These are phyloP conservation scores for Strix uralensis DNA, from an alignment of 2,113 vertebrate genomes.

Conservation along the genomic window DNA sequence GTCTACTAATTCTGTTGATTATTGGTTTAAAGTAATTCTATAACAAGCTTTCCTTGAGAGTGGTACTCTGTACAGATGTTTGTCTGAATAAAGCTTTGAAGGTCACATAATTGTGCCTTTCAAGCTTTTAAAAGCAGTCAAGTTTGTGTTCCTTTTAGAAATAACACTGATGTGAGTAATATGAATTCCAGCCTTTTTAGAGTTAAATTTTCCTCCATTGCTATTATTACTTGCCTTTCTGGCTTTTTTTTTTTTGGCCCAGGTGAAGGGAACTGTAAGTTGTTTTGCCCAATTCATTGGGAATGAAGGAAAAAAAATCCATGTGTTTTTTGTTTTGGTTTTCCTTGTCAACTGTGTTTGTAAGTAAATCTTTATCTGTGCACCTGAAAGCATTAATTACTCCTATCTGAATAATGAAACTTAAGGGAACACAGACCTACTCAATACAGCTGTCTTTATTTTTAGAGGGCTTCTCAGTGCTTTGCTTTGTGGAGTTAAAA, in stretches of 20 bases:
- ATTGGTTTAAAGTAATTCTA: constrained; percentile 57
- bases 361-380: neutral
- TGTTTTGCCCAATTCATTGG: neutral
- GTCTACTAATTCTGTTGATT: constrained; percentile 23
- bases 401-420: neutral
- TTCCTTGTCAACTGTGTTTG: neutral
- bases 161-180: neutral
- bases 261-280: neutral
- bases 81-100: constrained; percentile 7
- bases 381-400: neutral
- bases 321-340: neutral
- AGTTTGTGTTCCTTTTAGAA: neutral
- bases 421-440: neutral
- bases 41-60: constrained; percentile 49
- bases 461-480: neutral
- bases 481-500: neutral
- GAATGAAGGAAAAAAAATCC: neutral
- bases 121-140: neutral
- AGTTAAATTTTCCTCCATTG: neutral
- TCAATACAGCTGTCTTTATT: neutral
- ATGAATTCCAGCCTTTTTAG: neutral
- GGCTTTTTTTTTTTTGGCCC: neutral
- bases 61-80: neutral
- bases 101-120: neutral
- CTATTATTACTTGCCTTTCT: neutral